phyloP scores from a whole-genome alignment of 2,113 vertebrate genomes.

The Charadrius vociferus region DNA sequence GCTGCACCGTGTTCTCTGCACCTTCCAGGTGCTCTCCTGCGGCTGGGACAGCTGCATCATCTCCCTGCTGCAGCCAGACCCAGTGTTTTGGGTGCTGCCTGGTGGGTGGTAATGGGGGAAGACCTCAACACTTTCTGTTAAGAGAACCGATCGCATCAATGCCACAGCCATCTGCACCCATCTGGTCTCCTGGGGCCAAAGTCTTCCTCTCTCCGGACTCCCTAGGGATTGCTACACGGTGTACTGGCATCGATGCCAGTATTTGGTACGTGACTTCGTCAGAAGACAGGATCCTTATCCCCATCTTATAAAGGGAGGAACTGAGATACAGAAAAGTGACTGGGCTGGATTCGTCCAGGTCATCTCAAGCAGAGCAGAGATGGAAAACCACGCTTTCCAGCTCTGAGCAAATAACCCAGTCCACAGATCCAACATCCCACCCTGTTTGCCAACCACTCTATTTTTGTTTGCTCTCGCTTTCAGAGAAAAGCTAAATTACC shows the following conservation, averaged over 20 bases:
- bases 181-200: neutral
- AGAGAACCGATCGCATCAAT: neutral
- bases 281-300: neutral
- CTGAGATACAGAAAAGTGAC: neutral
- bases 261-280: neutral
- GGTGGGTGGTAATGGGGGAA: neutral
- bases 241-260: neutral
- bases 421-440: neutral
- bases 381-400: neutral
- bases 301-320: fast-evolving
- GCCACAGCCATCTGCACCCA: neutral
- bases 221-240: neutral
- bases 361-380: neutral
- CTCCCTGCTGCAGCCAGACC: neutral
- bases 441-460: neutral
- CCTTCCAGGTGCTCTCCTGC: neutral
- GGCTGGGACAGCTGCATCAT: neutral
- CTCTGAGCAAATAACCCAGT: neutral
- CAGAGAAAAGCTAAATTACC: neutral
- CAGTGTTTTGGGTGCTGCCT: neutral
- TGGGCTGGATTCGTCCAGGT: neutral
- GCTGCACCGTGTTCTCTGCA: neutral
- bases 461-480: neutral
- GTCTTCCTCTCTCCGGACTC: neutral
- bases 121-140: neutral